phyloP scores from a whole-genome alignment of 2,797 vertebrate genomes.

The Silurus aristotelis region DNA sequence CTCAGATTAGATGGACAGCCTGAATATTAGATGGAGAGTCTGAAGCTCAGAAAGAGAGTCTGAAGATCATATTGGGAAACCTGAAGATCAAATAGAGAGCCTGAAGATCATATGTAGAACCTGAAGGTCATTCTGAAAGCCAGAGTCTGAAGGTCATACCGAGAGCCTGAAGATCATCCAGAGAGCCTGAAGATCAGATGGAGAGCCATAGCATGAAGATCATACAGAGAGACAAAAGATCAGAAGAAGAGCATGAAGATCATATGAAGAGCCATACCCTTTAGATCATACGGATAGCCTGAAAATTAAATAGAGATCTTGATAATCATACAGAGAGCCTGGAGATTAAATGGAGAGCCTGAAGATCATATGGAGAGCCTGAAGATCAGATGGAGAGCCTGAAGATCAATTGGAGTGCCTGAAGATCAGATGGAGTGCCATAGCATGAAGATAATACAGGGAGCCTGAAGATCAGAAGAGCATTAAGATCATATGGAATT shows the following conservation, averaged over 20 bases:
- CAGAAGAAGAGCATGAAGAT: background rate
- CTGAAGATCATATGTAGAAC: background rate
- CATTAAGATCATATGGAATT: background rate
- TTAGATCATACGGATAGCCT: background rate
- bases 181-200: background rate
- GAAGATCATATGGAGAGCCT: background rate
- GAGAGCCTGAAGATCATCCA: background rate
- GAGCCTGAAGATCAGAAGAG: background rate
- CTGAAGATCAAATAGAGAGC: background rate
- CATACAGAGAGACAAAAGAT: background rate
- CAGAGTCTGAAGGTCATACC: background rate
- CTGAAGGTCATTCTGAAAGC: background rate
- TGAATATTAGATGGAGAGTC: background rate
- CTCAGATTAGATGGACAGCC: background rate
- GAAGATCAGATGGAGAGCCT: no score
- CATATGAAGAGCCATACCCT: background rate
- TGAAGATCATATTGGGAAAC: background rate
- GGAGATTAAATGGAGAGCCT: background rate
- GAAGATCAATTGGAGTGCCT: no score
- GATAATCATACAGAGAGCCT: background rate
- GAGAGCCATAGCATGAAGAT: background rate
- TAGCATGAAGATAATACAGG: background rate
- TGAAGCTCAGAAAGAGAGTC: background rate
- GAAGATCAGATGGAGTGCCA: background rate
- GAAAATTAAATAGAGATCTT: background rate